phyloP scores from a whole-genome alignment of 2,797 vertebrate species.

The Rousettus madagascariensis region DNA sequence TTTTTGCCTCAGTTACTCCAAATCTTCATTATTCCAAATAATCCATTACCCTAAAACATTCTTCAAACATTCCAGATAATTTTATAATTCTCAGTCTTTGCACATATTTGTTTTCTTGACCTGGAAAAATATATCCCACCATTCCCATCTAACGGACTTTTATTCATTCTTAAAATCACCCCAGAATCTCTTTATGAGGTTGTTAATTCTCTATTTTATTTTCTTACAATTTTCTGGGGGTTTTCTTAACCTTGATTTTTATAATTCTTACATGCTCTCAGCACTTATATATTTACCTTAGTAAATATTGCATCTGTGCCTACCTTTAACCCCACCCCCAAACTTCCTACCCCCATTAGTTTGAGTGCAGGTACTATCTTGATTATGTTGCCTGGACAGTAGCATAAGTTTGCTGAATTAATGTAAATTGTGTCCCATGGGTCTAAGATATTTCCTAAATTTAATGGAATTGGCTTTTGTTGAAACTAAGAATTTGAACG shows the following conservation, averaged over 20 bases:
- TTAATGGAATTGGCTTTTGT: neutral
- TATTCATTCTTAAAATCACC: neutral
- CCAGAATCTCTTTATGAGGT: neutral
- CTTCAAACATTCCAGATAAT: neutral
- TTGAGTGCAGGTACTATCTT: neutral
- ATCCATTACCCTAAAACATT: neutral
- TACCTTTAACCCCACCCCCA: too few relatives aligned
- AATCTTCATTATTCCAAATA: neutral
- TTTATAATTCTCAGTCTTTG: neutral
- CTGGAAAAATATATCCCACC: neutral
- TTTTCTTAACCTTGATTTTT: neutral
- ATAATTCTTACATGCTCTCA: neutral
- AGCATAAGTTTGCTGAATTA: constrained; percentile 15
- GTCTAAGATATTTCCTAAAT: neutral
- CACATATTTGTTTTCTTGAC: neutral
- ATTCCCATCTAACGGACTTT: neutral
- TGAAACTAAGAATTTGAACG: neutral
- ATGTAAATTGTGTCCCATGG: neutral
- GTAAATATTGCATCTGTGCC: neutral
- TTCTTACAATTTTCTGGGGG: neutral
- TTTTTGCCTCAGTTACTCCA: neutral
- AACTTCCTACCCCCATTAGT: neutral
- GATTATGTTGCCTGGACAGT: neutral
- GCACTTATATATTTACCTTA: neutral
- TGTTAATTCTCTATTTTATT: neutral